Evolutionary conservation across 1,140 invertebrate genomes (phyloP).

Genomic region (Neotoxoptera formosana): DNA sequence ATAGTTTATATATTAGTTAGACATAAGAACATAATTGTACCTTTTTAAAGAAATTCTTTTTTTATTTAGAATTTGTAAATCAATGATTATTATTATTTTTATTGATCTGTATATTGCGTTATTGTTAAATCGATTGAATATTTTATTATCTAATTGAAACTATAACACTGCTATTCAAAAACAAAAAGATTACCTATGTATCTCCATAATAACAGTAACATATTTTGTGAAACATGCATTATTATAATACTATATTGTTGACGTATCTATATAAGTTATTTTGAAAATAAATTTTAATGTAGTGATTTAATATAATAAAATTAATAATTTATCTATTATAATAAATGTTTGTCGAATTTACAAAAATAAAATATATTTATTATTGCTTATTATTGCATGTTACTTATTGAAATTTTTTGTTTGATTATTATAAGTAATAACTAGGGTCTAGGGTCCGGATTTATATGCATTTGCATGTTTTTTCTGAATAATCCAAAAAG

Average conservation of each 20-base stretch:
- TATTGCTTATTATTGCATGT: not conserved
- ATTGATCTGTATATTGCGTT: not conserved
- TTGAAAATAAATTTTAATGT: not conserved
- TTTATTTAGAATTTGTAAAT: not conserved
- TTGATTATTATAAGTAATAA: not conserved
- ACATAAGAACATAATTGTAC: not conserved
- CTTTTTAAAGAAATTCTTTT: not conserved
- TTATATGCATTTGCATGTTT: too few species aligned
- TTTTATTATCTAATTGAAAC: not conserved
- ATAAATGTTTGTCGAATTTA: not conserved
- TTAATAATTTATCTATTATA: not conserved
- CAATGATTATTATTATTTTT: not conserved
- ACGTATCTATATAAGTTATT: not conserved
- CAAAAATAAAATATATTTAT: not conserved
- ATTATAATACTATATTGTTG: not conserved
- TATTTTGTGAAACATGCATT: not conserved
- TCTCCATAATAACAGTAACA: not conserved
- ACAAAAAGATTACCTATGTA: too few species aligned
- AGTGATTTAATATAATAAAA: too few species aligned
- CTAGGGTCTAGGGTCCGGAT: too few species aligned
- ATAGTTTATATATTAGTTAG: not conserved
- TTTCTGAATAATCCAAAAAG: too few species aligned
- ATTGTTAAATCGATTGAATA: not conserved
- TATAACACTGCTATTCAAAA: not conserved
- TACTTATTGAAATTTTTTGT: not conserved